Conservation (phyloP, 2,113 vertebrate genomes). For the Spilogale gracilis region DNA sequence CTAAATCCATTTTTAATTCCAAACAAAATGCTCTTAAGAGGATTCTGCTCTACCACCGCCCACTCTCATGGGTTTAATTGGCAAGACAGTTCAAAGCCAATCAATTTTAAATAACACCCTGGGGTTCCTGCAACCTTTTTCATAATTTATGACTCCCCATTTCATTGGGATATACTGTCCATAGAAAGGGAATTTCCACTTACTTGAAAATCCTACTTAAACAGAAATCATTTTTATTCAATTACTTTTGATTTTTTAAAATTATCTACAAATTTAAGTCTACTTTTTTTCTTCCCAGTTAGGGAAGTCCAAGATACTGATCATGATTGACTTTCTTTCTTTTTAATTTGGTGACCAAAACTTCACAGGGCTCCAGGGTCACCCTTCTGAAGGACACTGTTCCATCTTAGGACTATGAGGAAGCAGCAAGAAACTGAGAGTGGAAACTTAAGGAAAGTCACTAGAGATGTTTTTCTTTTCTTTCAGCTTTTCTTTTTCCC, state of each 20-base stretch:
- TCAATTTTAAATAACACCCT: constrained; percentile 31
- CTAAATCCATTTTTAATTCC: constrained; percentile 47
- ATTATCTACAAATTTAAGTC: constrained; percentile 11
- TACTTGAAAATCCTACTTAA: constrained; percentile 51
- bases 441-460: not conserved
- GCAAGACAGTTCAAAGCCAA: constrained; percentile 16
- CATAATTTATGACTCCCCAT: not conserved
- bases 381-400: not conserved
- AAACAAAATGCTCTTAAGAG: constrained; percentile 69
- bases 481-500: not conserved
- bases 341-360: constrained; percentile 42
- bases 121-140: constrained; percentile 25
- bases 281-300: constrained; percentile 34
- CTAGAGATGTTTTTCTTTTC: not conserved
- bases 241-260: not conserved
- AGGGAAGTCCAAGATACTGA: constrained; percentile 22
- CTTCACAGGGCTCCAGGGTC: not conserved
- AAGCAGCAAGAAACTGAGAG: not conserved
- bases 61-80: constrained; percentile 35
- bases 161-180: constrained; percentile 1
- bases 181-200: not conserved
- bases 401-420: not conserved
- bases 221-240: constrained; percentile 28
- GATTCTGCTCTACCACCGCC: not conserved
- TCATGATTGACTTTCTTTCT: not conserved